Conservation (phyloP, 2,113 vertebrate genomes). For the Paramormyrops kingsleyae region DNA sequence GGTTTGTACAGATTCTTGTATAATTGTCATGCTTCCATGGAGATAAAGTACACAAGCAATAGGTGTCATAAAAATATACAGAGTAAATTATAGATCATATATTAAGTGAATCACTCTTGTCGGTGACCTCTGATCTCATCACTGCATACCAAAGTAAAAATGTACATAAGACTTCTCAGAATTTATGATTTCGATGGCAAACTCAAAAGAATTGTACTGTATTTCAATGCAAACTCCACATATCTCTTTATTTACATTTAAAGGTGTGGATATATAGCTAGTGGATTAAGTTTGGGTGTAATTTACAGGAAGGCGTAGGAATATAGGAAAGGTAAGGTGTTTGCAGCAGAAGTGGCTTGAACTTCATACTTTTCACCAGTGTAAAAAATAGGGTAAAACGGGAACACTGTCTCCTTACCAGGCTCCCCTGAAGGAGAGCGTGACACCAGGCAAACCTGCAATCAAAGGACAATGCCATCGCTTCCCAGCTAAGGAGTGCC, state of each 20-base stretch:
- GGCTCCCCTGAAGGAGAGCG: background rate
- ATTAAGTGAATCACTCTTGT: background rate
- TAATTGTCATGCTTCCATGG: slow-evolving; percentile 19
- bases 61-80: slow-evolving; percentile 22
- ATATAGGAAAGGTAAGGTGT: background rate
- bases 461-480: background rate
- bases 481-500: background rate
- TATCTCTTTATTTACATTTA: background rate
- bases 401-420: background rate
- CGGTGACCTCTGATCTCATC: background rate
- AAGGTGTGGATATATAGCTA: background rate
- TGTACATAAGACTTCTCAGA: background rate
- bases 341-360: background rate
- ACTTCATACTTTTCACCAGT: background rate
- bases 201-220: background rate
- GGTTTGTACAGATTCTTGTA: slow-evolving; percentile 11
- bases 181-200: background rate
- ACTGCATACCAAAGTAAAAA: background rate
- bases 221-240: background rate
- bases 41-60: slow-evolving; percentile 24
- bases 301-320: background rate
- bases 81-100: background rate
- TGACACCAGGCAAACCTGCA: background rate
- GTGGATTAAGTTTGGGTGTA: background rate
- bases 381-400: background rate